phyloP scores from a whole-genome alignment of 2,113 vertebrate species.

The Tetraodon nigroviridis region DNA sequence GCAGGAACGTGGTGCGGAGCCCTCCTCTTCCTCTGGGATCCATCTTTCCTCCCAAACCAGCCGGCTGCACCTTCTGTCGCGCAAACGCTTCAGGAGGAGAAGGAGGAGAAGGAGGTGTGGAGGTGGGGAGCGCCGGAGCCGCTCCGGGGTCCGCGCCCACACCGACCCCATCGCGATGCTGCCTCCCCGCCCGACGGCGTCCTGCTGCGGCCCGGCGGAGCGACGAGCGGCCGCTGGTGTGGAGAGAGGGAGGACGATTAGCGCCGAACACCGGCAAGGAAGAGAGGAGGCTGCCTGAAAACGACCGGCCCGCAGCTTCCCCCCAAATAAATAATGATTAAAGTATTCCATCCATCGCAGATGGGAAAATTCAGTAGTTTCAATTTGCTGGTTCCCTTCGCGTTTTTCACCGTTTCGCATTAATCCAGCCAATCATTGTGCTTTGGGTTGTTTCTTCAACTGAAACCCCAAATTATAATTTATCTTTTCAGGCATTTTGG shows the following conservation, averaged over 20 bases:
- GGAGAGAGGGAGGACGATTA: neutral
- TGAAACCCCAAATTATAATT: no score
- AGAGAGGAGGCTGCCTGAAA: no score
- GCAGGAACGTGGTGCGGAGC: conserved; percentile 20
- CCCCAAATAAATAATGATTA: no score
- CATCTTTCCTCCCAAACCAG: conserved; percentile 1
- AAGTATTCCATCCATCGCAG: no score
- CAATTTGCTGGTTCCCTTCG: no score
- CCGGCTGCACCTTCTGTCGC: conserved; percentile 7
- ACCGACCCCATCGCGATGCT: neutral
- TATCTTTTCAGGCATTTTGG: no score
- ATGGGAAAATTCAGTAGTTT: no score
- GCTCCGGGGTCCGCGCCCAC: conserved; percentile 6
- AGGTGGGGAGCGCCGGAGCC: conserved; percentile 7
- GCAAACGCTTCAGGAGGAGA: neutral
- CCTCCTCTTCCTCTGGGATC: conserved; percentile 10
- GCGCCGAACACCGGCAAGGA: no score
- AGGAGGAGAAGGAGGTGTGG: neutral
- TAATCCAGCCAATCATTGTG: no score
- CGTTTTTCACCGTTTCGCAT: no score
- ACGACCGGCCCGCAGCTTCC: no score
- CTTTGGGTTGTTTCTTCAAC: no score
- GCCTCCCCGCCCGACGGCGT: conserved; percentile 6
- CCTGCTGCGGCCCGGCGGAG: conserved; percentile 12
- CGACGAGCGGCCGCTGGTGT: conserved; percentile 8